Percentiles rank a stretch among this genome's conserved stretches.
Evolutionary conservation across 1,140 invertebrate species (phyloP).

Genomic region (Pantala flavescens): DNA sequence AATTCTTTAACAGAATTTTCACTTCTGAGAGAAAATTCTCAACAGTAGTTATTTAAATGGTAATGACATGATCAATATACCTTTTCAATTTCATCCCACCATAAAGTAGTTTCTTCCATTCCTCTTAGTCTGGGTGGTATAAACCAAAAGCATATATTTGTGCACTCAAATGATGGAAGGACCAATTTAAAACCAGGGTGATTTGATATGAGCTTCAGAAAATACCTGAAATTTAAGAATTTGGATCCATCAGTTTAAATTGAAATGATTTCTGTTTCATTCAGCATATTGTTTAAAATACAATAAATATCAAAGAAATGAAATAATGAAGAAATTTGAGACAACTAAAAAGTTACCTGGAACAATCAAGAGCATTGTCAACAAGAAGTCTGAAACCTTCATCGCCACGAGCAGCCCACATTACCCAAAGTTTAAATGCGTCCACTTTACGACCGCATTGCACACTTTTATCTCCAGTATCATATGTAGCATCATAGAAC

Average conservation of each 20-base stretch:
- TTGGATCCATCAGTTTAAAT: neutral
- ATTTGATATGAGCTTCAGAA: conserved; percentile 36
- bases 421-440: conserved; percentile 85
- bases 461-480: conserved; percentile 86
- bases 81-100: conserved; percentile 54
- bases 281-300: too few relatives aligned
- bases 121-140: conserved; percentile 63
- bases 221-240: conserved; percentile 35
- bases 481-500: conserved; percentile 80
- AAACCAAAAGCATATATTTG: conserved; percentile 90
- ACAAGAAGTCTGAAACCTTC: conserved; percentile 43
- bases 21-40: too few relatives aligned
- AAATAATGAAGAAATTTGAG: too few relatives aligned
- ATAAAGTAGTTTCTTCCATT: conserved; percentile 47
- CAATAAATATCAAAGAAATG: too few relatives aligned
- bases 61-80: conserved; percentile 29
- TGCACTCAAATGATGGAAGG: conserved; percentile 50
- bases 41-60: too few relatives aligned
- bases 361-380: conserved; percentile 51
- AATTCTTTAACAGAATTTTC: too few relatives aligned
- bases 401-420: conserved; percentile 73
- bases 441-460: conserved; percentile 91
- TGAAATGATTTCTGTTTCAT: too few relatives aligned
- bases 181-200: conserved; percentile 51
- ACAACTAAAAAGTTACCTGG: conserved; percentile 31